Percentiles rank a stretch among this genome's conserved stretches.
These are phyloP conservation scores for Manduca sexta DNA, from an alignment of 1,140 invertebrate species.

Conservation along the genomic window DNA sequence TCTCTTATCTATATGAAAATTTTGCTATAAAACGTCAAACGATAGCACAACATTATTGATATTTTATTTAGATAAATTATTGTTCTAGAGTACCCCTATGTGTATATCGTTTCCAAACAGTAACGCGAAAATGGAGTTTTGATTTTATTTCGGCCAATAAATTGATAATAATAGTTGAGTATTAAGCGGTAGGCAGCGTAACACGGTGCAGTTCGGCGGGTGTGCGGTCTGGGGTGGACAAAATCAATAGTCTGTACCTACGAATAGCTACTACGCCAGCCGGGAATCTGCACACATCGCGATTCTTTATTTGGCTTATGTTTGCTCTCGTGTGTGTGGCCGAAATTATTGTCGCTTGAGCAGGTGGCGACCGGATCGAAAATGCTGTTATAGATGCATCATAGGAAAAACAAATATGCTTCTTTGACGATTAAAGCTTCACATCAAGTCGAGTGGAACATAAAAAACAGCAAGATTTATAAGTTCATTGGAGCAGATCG, in stretches of 20 bases:
- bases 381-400: no score
- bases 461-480: no score
- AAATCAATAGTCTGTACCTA: constrained; percentile 67
- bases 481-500: no score
- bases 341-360: constrained; percentile 37
- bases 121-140: no score
- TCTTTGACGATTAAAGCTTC: no score
- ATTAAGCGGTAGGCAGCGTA: constrained; percentile 45
- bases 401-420: no score
- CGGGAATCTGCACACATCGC: constrained; percentile 57
- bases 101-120: background rate
- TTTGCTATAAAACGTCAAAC: constrained; percentile 8
- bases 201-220: constrained; percentile 46
- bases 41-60: background rate
- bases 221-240: constrained; percentile 60
- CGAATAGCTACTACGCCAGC: constrained; percentile 53
- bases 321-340: constrained; percentile 30
- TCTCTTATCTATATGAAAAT: constrained; percentile 18
- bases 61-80: background rate
- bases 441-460: no score
- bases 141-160: background rate
- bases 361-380: constrained; percentile 20
- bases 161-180: constrained; percentile 44
- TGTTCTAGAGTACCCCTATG: background rate
- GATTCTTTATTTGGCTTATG: constrained; percentile 56